Conservation (phyloP, 2,797 vertebrate genomes). For the Alcedo atthis region DNA sequence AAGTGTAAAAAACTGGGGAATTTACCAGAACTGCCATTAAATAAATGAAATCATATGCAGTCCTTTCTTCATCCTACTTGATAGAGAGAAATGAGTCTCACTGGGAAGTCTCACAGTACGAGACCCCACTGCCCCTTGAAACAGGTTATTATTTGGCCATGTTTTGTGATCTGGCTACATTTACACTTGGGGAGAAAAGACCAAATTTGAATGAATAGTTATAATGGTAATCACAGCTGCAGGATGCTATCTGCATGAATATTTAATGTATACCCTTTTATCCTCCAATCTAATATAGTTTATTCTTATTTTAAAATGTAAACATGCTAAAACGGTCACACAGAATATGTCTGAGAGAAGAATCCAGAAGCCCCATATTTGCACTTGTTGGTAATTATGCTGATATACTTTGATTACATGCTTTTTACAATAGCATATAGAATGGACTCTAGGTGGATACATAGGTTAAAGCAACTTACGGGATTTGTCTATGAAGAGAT, state of each 20-base stretch:
- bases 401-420: slow-evolving; percentile 41
- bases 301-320: not conserved
- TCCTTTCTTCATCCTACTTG: not conserved
- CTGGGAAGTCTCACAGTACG: not conserved
- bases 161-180: not conserved
- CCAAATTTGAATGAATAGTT: not conserved
- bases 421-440: not conserved
- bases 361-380: not conserved
- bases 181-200: not conserved
- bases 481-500: not conserved
- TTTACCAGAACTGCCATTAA: not conserved
- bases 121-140: not conserved
- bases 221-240: accelerated
- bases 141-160: not conserved
- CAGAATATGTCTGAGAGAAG: not conserved
- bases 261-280: not conserved
- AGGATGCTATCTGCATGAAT: not conserved
- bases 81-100: not conserved
- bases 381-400: not conserved
- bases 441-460: not conserved
- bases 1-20: accelerated
- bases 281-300: not conserved
- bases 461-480: slow-evolving; percentile 7
- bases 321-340: not conserved
- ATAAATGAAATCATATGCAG: accelerated